Percentiles rank a stretch among this genome's conserved stretches.
Evolutionary conservation across 23 tunicate genomes (phyloP).

Genomic region (Halocynthia roretzi): DNA sequence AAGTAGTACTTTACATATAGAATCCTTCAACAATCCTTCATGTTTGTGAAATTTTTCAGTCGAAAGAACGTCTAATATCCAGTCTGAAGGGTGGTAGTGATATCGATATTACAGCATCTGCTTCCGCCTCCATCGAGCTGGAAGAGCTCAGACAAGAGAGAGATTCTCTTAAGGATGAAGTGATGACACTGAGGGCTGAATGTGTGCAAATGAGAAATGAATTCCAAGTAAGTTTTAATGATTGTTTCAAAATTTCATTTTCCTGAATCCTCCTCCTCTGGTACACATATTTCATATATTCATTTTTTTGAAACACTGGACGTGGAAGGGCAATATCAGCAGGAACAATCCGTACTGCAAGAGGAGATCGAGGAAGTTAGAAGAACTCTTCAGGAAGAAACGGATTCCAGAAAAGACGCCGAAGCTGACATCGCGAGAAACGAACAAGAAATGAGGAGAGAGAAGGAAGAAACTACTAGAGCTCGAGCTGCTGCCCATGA

Average conservation of each 20-base stretch:
- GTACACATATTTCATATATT: too few relatives aligned
- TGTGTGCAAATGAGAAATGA: constrained; percentile 30
- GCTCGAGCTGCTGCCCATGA: constrained; percentile 42
- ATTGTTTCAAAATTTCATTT: too few relatives aligned
- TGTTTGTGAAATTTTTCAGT: constrained; percentile 28
- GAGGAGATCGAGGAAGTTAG: constrained; percentile 39
- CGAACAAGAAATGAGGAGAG: constrained; percentile 53
- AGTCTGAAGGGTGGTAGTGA: constrained; percentile 75
- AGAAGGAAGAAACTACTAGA: constrained; percentile 45
- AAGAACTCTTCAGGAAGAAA: constrained; percentile 46
- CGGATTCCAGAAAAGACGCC: constrained; percentile 34
- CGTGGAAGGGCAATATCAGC: constrained; percentile 70
- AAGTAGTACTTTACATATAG: not conserved
- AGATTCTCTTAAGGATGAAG: constrained; percentile 52
- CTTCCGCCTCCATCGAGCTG: constrained; percentile 55
- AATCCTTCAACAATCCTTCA: not conserved
- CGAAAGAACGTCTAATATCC: constrained; percentile 78
- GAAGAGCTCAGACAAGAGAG: constrained; percentile 71
- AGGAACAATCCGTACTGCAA: constrained; percentile 48
- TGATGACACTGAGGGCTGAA: constrained; percentile 28
- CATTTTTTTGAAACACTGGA: constrained; percentile 34
- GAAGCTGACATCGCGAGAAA: constrained; percentile 42
- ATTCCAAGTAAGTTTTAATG: constrained; percentile 30
- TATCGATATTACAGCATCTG: constrained; percentile 58
- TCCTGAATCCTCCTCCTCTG: not conserved